Conservation (phyloP, 2,888 invertebrate species). For the Drosophila infuscata region DNA sequence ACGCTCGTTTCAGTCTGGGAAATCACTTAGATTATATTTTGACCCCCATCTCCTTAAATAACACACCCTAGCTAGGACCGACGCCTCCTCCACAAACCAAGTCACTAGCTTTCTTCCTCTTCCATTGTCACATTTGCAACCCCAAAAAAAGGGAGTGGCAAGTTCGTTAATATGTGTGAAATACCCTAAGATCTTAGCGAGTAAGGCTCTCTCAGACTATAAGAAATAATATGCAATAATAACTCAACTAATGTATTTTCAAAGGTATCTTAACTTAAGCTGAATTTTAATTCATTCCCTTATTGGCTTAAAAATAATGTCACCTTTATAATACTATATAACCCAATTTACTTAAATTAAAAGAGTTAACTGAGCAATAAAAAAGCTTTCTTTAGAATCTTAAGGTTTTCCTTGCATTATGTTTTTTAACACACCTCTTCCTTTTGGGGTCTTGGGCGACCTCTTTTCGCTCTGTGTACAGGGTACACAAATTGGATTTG, state of each 20-base stretch:
- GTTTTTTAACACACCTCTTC: not conserved
- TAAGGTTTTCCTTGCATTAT: not conserved
- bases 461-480: not conserved
- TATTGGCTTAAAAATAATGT: not conserved
- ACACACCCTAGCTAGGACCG: slow-evolving; percentile 33
- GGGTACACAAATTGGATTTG: slow-evolving; percentile 21
- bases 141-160: slow-evolving; percentile 1
- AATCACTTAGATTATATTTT: slow-evolving; percentile 45
- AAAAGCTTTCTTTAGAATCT: not conserved
- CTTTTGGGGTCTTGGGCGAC: not conserved
- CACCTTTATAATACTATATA: too few species aligned
- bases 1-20: slow-evolving; percentile 17
- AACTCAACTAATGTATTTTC: not conserved
- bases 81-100: not conserved
- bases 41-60: slow-evolving; percentile 4
- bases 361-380: too few species aligned
- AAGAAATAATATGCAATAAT: not conserved
- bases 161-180: not conserved
- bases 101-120: not conserved
- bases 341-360: too few species aligned
- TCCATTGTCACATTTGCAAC: slow-evolving; percentile 37
- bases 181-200: not conserved
- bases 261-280: not conserved
- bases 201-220: fast-evolving
- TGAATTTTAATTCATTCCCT: not conserved